A percentile compares a stretch with the other conserved stretches of the same genome.
Evolutionary conservation across 2,113 vertebrate genomes (phyloP).

Genomic region (Columba janthina): DNA sequence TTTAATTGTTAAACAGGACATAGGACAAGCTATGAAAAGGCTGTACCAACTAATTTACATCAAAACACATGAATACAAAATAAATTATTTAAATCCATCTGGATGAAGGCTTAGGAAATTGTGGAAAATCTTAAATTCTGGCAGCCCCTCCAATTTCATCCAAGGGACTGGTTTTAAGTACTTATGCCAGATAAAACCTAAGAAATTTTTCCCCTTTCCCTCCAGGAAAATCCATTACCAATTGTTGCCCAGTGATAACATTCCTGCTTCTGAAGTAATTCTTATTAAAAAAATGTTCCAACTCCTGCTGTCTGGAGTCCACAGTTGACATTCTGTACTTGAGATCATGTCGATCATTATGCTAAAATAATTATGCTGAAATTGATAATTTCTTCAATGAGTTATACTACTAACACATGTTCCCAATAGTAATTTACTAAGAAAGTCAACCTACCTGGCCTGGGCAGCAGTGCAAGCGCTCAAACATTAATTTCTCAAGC

Average conservation of each 20-base stretch:
- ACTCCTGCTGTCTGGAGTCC: neutral
- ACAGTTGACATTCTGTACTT: neutral
- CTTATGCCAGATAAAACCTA: neutral
- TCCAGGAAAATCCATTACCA: neutral
- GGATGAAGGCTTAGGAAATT: neutral
- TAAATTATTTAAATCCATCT: neutral
- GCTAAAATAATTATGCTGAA: neutral
- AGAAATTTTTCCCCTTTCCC: neutral
- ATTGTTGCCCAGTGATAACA: neutral
- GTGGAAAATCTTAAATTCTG: neutral
- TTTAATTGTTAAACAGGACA: neutral
- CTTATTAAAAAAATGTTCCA: rapidly evolving
- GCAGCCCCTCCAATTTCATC: neutral
- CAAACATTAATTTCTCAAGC: neutral
- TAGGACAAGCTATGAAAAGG: neutral
- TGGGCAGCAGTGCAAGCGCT: neutral
- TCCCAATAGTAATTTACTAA: neutral
- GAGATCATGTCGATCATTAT: neutral
- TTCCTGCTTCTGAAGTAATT: neutral
- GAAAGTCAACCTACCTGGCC: neutral
- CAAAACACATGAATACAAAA: neutral
- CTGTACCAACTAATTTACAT: neutral
- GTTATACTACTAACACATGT: neutral
- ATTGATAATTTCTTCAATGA: neutral
- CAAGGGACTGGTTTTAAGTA: neutral